Evolutionary conservation across 2,888 invertebrate species (phyloP).

Genomic region (Xestia xanthographa): DNA sequence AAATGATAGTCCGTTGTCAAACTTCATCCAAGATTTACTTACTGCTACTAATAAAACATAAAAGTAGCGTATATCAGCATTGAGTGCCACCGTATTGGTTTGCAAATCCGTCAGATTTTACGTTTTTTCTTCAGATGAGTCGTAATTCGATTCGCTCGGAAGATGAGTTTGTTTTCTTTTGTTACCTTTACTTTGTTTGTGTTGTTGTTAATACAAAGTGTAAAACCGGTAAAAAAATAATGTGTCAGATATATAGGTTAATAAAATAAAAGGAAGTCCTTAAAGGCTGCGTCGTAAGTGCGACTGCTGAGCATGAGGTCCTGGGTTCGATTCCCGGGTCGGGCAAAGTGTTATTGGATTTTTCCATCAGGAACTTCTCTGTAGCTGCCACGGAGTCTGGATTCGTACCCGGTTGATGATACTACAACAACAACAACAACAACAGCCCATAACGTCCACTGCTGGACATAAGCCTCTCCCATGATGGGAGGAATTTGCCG

Average conservation of each 20-base stretch:
- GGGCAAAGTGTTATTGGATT: too few relatives aligned
- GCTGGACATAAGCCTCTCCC: too few relatives aligned
- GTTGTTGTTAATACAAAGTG: background rate
- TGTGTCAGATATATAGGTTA: background rate
- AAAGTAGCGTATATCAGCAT: background rate
- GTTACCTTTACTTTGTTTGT: background rate
- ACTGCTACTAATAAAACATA: conserved; percentile 17
- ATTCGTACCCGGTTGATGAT: too few relatives aligned
- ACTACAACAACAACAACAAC: too few relatives aligned
- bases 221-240: background rate
- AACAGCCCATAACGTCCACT: too few relatives aligned
- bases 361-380: too few relatives aligned
- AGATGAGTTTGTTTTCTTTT: background rate
- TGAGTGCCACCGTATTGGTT: conserved; percentile 19
- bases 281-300: background rate
- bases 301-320: too few relatives aligned
- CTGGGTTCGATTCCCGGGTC: too few relatives aligned
- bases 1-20: background rate
- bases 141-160: conserved; percentile 24
- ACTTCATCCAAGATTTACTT: background rate
- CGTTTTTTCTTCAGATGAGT: conserved; percentile 27
- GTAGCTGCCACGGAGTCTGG: too few relatives aligned
- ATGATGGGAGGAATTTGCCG: too few relatives aligned
- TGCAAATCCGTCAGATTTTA: conserved; percentile 30
- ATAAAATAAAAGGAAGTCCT: background rate